Base-by-base conservation (phyloP, 2,888 invertebrate species). In the Eupithecia vulgata region DNA sequence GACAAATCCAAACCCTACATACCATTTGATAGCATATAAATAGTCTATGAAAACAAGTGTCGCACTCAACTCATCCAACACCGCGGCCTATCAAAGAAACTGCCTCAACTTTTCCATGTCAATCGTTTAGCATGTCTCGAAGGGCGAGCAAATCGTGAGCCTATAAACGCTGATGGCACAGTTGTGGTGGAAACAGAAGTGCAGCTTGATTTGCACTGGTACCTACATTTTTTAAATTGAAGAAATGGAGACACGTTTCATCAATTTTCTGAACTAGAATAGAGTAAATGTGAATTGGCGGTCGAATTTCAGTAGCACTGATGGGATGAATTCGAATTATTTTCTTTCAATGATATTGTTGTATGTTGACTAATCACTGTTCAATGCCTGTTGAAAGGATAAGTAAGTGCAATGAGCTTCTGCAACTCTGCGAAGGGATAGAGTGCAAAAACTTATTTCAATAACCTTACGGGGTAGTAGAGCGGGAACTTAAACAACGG, bases 111-210 rank as follows among this genome's bases (percentile, higher is more conserved):
- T 83, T 83, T 82, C 81, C 84, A 81, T 82, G 83, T 84, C 84
- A 85, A 81, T 85, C 84, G 83, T 85, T 86, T 85, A 83, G 81
- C 85, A 82, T 83, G 84, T 82, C 82, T 83, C 82, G 80, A 82
- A 81, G 84, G 82, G 80, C 79, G 84, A 81, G 85, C 64, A 76
- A 78, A 76, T 74, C 73, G 76, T 73, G 76, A 74, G 76, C 72
- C 73, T 72, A 75, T 75, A 75, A 72, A 75, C 72, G n/a, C 62
- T 59, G 61, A 68, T 30, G 37, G 12, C 34, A 70, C 57, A 64
- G 70, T 2, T 3, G 40, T 21, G 25, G 21, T 5, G 40, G 13
- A 21, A 25, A 0, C 40, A 65, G 65, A 65, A 65, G 65, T 25
- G 25, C 5, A 65, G 21, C 40, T 57, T 57, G 13, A 52, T 52